Base-by-base conservation (phyloP, 2,888 invertebrate genomes). In the Griposia aprilina region DNA sequence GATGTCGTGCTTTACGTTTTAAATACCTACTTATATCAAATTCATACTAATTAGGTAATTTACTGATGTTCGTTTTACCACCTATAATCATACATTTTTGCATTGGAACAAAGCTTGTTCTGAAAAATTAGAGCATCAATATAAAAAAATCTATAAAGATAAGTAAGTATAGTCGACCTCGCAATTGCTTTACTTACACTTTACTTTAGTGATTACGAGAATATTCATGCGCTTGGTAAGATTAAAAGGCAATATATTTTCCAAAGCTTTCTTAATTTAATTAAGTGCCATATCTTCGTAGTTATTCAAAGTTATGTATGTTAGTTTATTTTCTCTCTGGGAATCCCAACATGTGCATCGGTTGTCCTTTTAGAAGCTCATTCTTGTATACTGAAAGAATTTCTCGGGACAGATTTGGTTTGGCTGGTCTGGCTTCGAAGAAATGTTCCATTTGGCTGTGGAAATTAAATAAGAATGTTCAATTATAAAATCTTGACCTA, bases 391-490 rank as follows among this genome's bases (percentile, higher is more conserved):
- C 96, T 23, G 95, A 93, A 50, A 97, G 94, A 73, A 97, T 94
- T 36, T 96, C 96, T 63, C 96, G 96, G 7, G 97, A 95, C 91
- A 95, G 93, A 87, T 94, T 93, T 66, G 97, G 96, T 87, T 97
- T 97, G 3, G 97, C 92, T 1, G 96, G 90, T 70, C 95, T 97
- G 65, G 95, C 91, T 71, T 97, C 97, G 88, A 97, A 91, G 85
- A 97, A 96, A 85, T 97, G 97, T 69, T 94, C 96, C 93, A 97
- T 95, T 83, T 97, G 88, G 85, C 97, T 97, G 91, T 5, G 73
- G 62, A 76, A 71, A 80, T 72, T 15, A 78, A 71, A 26, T 30
- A 8, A 17, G 20, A 36, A 26, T 36, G 7, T 45, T 84, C 41
- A 67, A 20, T 59, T 26, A 41, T 10, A n/a, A 45, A 52, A 36